These are phyloP conservation scores for Myxocyprinus asiaticus DNA, from an alignment of 2,113 vertebrate species.

Conservation along the genomic window DNA sequence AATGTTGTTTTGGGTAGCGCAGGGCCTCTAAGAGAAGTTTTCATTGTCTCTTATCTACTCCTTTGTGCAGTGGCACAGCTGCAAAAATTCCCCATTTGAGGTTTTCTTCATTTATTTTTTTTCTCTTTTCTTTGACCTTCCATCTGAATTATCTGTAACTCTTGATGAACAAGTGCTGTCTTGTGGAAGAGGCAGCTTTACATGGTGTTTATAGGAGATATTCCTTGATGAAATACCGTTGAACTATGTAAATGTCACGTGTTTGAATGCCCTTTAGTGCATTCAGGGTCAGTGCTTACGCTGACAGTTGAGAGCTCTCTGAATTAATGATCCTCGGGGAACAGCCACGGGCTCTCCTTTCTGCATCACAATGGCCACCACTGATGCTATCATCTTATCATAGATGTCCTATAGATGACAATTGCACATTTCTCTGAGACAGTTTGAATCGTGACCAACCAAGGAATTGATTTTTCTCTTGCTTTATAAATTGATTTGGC, in stretches of 20 bases:
- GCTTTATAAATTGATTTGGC: constrained; percentile 2
- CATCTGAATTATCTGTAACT: neutral
- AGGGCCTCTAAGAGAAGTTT: neutral
- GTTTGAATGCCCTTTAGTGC: constrained; percentile 13
- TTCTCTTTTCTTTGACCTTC: constrained; percentile 17
- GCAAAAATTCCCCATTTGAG: neutral
- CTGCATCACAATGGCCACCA: neutral
- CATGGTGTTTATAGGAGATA: neutral
- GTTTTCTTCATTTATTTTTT: neutral
- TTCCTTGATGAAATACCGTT: neutral
- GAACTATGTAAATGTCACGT: constrained; percentile 8
- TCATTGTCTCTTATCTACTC: neutral
- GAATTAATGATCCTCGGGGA: constrained; percentile 24
- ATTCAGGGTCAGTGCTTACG: constrained; percentile 44
- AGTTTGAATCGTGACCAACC: constrained; percentile 5
- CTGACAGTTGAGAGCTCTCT: constrained; percentile 37
- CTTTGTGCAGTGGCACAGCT: neutral
- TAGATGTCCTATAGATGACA: constrained; percentile 30
- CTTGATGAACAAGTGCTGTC: constrained; percentile 14
- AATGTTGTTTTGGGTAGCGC: neutral
- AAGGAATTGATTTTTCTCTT: constrained; percentile 26
- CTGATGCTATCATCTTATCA: constrained; percentile 47
- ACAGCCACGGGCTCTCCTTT: neutral
- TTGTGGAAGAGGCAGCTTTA: neutral
- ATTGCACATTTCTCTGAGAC: neutral